A percentile compares a stretch with the other conserved stretches of the same genome.
These are phyloP conservation scores for Margaritifera margaritifera DNA, from an alignment of 2,888 invertebrate species.

Conservation along the genomic window DNA sequence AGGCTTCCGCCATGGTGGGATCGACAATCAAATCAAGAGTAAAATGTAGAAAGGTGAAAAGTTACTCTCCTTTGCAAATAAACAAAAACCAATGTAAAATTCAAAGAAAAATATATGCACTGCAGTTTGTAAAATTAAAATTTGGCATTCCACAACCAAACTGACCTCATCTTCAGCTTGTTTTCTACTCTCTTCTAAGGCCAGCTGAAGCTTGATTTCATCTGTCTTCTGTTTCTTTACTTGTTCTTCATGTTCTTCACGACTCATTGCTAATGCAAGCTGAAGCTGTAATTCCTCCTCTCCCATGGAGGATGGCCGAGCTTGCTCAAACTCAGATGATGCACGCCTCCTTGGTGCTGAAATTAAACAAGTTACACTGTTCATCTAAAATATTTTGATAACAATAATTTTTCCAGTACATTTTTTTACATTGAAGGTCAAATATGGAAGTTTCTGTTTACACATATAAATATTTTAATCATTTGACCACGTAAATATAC, in stretches of 20 bases:
- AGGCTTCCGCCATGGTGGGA: too few species aligned
- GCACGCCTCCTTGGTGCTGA: slow-evolving; percentile 31
- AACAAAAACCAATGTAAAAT: background rate
- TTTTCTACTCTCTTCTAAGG: slow-evolving; percentile 87
- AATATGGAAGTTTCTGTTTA: too few species aligned
- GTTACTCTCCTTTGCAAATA: slow-evolving; percentile 1
- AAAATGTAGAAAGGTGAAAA: slow-evolving; percentile 2
- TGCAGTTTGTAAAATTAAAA: too few species aligned
- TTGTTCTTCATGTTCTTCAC: slow-evolving; percentile 98
- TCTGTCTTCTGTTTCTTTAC: slow-evolving; percentile 94
- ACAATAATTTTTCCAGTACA: too few species aligned
- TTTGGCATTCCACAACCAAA: background rate
- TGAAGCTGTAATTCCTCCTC: slow-evolving; percentile 99
- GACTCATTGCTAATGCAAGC: slow-evolving; percentile 97
- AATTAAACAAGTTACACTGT: background rate
- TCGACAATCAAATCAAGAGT: background rate
- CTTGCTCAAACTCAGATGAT: slow-evolving; percentile 85
- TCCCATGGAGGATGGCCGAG: slow-evolving; percentile 95
- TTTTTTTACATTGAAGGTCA: too few species aligned
- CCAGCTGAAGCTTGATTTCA: slow-evolving; percentile 95
- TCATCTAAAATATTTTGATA: too few species aligned
- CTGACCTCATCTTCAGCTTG: slow-evolving; percentile 45
- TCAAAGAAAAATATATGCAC: background rate
- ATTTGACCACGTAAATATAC: too few species aligned
- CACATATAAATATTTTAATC: too few species aligned